phyloP scores from a whole-genome alignment of 2,113 vertebrate species.

The Pica pica region DNA sequence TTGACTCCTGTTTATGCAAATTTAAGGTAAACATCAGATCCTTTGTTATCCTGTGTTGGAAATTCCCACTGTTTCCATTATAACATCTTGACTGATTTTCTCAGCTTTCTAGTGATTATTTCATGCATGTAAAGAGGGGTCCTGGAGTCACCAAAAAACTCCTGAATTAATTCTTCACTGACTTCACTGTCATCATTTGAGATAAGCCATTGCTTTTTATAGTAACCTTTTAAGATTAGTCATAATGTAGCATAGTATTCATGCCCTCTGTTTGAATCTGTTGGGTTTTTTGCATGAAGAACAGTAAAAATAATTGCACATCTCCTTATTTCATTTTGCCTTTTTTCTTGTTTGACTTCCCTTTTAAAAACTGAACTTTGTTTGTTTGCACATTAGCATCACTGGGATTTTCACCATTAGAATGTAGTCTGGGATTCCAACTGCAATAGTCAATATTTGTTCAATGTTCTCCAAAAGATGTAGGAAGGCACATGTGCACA shows the following conservation, averaged over 20 bases:
- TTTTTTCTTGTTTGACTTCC: not conserved
- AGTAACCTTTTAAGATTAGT: not conserved
- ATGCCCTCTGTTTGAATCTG: not conserved
- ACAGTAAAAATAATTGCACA: not conserved
- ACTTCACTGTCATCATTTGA: not conserved
- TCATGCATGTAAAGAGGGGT: not conserved
- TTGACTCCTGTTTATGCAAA: not conserved
- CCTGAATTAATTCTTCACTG: not conserved
- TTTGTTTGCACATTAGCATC: not conserved
- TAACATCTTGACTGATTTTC: not conserved
- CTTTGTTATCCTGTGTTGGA: not conserved
- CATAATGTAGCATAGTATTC: not conserved
- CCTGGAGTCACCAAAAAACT: not conserved
- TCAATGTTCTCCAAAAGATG: not conserved
- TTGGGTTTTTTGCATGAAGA: not conserved
- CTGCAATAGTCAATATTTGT: constrained; percentile 10
- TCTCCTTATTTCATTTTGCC: not conserved
- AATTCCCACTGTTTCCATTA: not conserved
- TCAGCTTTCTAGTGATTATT: not conserved
- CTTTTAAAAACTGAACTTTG: not conserved
- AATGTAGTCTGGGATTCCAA: not conserved
- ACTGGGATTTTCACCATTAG: not conserved
- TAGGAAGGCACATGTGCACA: not conserved
- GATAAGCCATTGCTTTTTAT: not conserved
- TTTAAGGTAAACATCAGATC: not conserved